Conservation (phyloP, 1,140 invertebrate species). For the Drosophila miranda region DNA sequence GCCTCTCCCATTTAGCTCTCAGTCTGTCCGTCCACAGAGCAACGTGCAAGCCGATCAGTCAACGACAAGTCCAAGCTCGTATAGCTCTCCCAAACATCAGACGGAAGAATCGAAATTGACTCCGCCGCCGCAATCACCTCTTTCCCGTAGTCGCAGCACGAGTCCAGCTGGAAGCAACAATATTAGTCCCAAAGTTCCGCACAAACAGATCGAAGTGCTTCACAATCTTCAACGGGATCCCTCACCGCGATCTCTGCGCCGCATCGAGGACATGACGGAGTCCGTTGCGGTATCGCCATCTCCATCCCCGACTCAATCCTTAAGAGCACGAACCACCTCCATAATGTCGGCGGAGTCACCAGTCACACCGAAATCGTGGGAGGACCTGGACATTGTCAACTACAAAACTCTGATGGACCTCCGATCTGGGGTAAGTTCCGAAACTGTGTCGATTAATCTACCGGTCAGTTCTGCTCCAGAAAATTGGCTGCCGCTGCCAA, state of each 20-base stretch:
- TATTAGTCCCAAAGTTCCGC: slow-evolving; percentile 83
- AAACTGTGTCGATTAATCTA: not conserved
- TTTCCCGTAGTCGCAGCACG: slow-evolving; percentile 48
- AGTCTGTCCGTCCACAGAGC: slow-evolving; percentile 20
- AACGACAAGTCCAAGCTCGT: not conserved
- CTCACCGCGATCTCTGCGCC: slow-evolving; percentile 80
- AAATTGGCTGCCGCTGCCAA: slow-evolving; percentile 1
- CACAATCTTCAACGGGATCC: slow-evolving; percentile 85
- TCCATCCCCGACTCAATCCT: slow-evolving; percentile 16
- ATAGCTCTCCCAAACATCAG: slow-evolving; percentile 6
- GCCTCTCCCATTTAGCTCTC: slow-evolving; percentile 24
- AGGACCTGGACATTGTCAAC: slow-evolving; percentile 84
- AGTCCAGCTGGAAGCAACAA: slow-evolving; percentile 83
- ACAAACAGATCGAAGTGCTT: slow-evolving; percentile 85
- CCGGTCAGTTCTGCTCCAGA: not conserved
- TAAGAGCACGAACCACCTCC: not conserved
- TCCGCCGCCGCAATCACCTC: slow-evolving; percentile 69
- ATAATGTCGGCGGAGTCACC: slow-evolving; percentile 24
- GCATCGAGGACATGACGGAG: slow-evolving; percentile 11
- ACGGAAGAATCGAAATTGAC: slow-evolving; percentile 7
- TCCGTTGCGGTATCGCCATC: slow-evolving; percentile 1
- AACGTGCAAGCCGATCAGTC: not conserved
- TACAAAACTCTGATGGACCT: slow-evolving; percentile 83
- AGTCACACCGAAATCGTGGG: slow-evolving; percentile 81
- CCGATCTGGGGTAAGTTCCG: slow-evolving; percentile 83